Evolutionary conservation across 2,797 vertebrate genomes (phyloP).

Genomic region (Tadarida brasiliensis): DNA sequence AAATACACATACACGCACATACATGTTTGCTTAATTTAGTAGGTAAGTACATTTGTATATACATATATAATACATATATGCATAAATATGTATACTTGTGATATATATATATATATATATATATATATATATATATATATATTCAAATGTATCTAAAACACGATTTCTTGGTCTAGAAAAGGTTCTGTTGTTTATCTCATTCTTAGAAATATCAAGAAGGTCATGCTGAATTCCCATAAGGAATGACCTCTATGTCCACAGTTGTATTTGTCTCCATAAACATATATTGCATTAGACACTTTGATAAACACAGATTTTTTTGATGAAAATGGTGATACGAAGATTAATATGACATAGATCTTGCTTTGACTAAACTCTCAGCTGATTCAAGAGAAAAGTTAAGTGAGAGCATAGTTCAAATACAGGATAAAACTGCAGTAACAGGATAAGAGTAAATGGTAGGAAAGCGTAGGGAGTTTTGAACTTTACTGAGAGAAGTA

Average conservation of each 20-base stretch:
- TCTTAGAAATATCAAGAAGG: background rate
- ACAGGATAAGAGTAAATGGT: background rate
- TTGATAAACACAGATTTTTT: background rate
- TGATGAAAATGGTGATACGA: background rate
- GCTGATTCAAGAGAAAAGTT: background rate
- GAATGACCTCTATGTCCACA: background rate
- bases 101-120: background rate
- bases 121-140: background rate
- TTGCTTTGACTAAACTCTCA: background rate
- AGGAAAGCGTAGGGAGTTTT: background rate
- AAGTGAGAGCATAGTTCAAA: background rate
- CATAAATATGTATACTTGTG: background rate
- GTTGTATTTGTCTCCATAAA: background rate
- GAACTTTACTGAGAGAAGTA: background rate
- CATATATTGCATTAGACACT: background rate
- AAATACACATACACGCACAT: background rate
- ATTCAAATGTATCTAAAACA: background rate
- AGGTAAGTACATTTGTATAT: background rate
- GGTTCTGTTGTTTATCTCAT: background rate
- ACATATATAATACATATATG: background rate
- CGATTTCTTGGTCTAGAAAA: background rate
- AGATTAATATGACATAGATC: background rate
- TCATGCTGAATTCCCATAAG: background rate
- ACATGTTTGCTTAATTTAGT: background rate
- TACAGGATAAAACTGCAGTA: background rate